A percentile compares a stretch with the other conserved stretches of the same genome.
Evolutionary conservation across 2,888 invertebrate species (phyloP).

Genomic region (Craniophora ligustri): DNA sequence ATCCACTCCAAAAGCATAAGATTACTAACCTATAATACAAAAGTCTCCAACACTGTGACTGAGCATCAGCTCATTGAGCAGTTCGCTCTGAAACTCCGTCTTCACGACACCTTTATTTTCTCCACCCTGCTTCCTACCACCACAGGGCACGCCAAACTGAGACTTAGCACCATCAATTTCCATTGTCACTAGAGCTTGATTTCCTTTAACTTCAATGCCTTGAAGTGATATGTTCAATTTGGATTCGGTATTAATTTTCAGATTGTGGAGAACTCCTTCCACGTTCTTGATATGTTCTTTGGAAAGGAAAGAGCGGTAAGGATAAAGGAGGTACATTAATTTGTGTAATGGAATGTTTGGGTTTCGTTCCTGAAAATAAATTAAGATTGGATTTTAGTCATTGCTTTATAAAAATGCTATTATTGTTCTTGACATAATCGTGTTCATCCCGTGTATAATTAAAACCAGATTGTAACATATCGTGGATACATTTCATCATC

Average conservation of each 20-base stretch:
- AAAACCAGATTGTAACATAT: no score
- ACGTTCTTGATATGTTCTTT: slow-evolving; percentile 93
- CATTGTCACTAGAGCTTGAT: slow-evolving; percentile 77
- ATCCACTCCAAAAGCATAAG: no score
- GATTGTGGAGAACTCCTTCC: slow-evolving; percentile 90
- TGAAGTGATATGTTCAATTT: slow-evolving; percentile 65
- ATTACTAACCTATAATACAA: slow-evolving; percentile 91
- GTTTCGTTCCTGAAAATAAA: slow-evolving; percentile 91
- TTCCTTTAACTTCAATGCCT: slow-evolving; percentile 68
- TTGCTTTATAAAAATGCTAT: no score
- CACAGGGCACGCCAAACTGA: slow-evolving; percentile 78
- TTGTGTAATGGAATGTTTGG: slow-evolving; percentile 91
- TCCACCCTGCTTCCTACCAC: slow-evolving; percentile 64
- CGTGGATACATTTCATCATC: no score
- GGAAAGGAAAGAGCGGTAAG: slow-evolving; percentile 93
- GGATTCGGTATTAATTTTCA: slow-evolving; percentile 81
- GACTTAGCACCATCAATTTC: slow-evolving; percentile 76
- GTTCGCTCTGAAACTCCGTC: slow-evolving; percentile 93
- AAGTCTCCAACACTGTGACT: slow-evolving; percentile 95
- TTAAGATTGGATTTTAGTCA: no score
- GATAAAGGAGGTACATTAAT: slow-evolving; percentile 93
- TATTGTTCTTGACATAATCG: no score
- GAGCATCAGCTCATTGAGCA: slow-evolving; percentile 93
- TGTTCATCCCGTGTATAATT: no score
- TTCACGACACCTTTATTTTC: slow-evolving; percentile 85